Conservation (phyloP, 92 coral and sea anemone genomes). For the Phenganax subtilis region DNA sequence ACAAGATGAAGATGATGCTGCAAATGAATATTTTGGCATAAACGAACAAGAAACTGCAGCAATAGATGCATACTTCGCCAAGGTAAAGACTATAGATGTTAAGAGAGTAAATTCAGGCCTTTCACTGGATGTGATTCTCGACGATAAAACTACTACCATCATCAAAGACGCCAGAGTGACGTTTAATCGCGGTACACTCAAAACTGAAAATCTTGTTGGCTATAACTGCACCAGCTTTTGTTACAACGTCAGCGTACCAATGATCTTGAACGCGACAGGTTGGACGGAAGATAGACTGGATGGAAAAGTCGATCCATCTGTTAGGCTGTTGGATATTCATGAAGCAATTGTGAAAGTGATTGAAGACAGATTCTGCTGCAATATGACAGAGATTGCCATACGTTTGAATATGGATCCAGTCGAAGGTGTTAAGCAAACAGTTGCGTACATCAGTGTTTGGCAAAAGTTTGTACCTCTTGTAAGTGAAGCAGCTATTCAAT, state of each 20-base stretch:
- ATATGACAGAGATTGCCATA: constrained; percentile 2
- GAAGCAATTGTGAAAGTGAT: not conserved
- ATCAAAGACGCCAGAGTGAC: not conserved
- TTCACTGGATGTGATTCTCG: not conserved
- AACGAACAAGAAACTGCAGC: not conserved
- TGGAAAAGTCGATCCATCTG: not conserved
- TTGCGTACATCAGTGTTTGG: constrained; percentile 6
- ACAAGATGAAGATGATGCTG: not conserved
- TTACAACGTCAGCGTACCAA: constrained; percentile 27
- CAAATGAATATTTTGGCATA: not conserved
- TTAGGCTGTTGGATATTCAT: not conserved
- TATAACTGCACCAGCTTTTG: constrained; percentile 25
- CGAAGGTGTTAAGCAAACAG: not conserved
- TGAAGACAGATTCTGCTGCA: constrained; percentile 18
- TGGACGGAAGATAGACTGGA: constrained; percentile 19
- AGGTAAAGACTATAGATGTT: not conserved
- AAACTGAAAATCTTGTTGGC: not conserved
- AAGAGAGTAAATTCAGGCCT: constrained; percentile 7
- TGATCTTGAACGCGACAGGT: constrained; percentile 21
- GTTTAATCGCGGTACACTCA: not conserved
- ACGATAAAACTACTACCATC: not conserved
- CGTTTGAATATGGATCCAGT: not conserved
- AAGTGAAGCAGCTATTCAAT: not conserved
- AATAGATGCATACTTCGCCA: not conserved
- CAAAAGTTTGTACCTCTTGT: not conserved